Evolutionary conservation across 2,797 vertebrate genomes (phyloP), one percentile per base, ranked within the genome.

Genomic region (Gadopsis bispinosus): DNA sequence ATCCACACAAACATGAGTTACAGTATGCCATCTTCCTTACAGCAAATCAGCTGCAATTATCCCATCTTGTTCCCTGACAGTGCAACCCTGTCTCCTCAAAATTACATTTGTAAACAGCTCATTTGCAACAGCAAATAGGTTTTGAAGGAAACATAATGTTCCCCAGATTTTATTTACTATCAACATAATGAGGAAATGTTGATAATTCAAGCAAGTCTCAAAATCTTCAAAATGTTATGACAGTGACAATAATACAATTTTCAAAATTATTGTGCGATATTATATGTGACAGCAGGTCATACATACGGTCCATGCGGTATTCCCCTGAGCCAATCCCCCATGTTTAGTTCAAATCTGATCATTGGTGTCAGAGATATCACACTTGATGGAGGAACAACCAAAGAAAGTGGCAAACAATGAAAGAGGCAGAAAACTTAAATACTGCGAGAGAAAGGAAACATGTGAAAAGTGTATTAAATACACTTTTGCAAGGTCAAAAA

Each of bases 181-280:
- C 19, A 50, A 19, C n/a, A 54, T 22, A 54, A 54, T 68, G 51
- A 19, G 16, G 9, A 68, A 64, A 64, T 48, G 26, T 48, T 47
- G 14, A 16, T 62, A 5, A 67, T 26, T 54, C 22, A 11, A 1
- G 22, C 4, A 47, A 12, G 17, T 33, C 17, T 58, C 33, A 59
- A 29, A 61, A 14, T 12, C 17, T 19, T 13, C 10, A 22, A 55
- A 55, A 11, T 29, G 65, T 17, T 33, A 16, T 56, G 17, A 35
- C 17, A 4, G 17, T 9, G 55, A 35, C 31, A 59, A 39, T 26
- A 26, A 26, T 26, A 26, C 26, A 26, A 26, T 26, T 26, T 26
- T 26, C 33, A 53, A 31, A 63, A n/a, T n/a, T 22, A 4, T 54
- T 43, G 12, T 10, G 19, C 7, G 12, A 62, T 33, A 5, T 61